A percentile compares a stretch with the other conserved stretches of the same genome.
phyloP scores from a whole-genome alignment of 2,888 invertebrate genomes.

The Macrophya alboannulata region DNA sequence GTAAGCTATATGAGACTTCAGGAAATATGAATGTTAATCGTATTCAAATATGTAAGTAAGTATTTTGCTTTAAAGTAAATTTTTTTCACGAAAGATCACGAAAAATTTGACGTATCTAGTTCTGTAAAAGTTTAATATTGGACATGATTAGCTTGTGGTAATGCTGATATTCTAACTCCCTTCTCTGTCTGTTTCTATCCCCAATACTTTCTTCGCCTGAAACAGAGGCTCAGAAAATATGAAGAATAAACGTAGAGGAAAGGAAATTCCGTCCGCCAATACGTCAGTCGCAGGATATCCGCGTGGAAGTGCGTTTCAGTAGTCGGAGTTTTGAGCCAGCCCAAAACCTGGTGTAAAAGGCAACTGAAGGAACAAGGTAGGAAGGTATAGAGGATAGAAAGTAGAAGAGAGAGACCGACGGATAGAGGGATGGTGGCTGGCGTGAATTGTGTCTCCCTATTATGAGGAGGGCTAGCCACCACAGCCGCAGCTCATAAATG shows the following conservation, averaged over 20 bases:
- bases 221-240: background rate
- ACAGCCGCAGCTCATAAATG: constrained; percentile 58
- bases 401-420: background rate
- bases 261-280: constrained; percentile 64
- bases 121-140: background rate
- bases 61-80: background rate
- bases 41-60: background rate
- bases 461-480: constrained; percentile 37
- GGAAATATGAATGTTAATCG: background rate
- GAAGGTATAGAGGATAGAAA: background rate
- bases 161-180: background rate
- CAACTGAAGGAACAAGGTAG: constrained; percentile 31
- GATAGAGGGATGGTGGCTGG: constrained; percentile 24
- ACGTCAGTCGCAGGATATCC: constrained; percentile 63
- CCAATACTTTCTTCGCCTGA: background rate
- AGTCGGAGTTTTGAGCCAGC: background rate
- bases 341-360: constrained; percentile 10
- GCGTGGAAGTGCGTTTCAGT: constrained; percentile 47
- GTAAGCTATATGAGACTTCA: background rate
- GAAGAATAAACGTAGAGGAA: constrained; percentile 43
- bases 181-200: background rate
- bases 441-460: constrained; percentile 52
- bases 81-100: background rate
- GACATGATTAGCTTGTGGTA: background rate
- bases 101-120: background rate